Base-by-base conservation (phyloP, 2,888 invertebrate genomes). In the Dusona sp. region DNA sequence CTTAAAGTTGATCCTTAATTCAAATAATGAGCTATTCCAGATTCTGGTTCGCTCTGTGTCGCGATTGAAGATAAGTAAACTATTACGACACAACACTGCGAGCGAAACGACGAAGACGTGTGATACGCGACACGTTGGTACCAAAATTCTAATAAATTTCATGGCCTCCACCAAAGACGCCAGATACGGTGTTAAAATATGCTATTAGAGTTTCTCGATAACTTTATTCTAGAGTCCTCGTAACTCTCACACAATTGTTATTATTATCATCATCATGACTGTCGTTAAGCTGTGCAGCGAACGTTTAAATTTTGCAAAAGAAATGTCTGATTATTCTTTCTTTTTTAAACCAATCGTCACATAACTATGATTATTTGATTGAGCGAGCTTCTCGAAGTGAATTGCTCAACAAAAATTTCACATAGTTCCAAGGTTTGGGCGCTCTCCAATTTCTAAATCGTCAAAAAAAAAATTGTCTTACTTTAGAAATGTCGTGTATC, bases 81-180 rank as follows among this genome's bases (percentile, higher is more conserved):
- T 6, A 48, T 48, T 48, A n/a, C 48, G 19, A n/a, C 48, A n/a
- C 48, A 48, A 48, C n/a, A 48, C 48, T n/a, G 48, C 19, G 38
- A 42, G 68, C 68, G 42, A 25, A 22, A 68, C 68, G 42, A 67
- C 9, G 36, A 77, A 11, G 16, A 54, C 45, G 45, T 68, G 73
- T 67, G 65, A 64, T 22, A 67, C 25, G 80, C 70, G 48, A 73
- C 22, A 77, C 51, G 67, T 81, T 36, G 64, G 57, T 82, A 74
- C 81, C 79, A 68, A 68, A 85, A 68, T 45, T 82, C 73, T 74
- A 79, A 81, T 78, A 61, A 57, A 82, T 82, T 82, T 78, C 57
- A 74, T 79, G 70, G 79, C 85, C 74, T 54, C 68, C 68, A 51
- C 51, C 70, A 36, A 77, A 51, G 42, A 54, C 48, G 42, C 54